phyloP scores from a whole-genome alignment of 2,113 vertebrate species.

The Nothocercus julius region DNA sequence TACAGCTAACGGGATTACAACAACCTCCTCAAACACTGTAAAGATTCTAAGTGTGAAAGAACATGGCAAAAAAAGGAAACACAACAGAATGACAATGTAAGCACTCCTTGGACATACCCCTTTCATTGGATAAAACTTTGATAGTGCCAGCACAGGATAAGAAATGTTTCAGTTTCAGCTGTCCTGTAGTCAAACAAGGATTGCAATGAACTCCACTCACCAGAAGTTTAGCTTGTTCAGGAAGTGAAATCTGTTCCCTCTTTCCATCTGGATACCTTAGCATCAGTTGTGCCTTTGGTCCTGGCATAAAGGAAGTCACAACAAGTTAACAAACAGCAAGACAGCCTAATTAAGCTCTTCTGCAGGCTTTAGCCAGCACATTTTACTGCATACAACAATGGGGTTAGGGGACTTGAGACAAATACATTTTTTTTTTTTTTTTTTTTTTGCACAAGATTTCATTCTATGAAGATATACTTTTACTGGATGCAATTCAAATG shows the following conservation, averaged over 20 bases:
- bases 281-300: conserved; percentile 98
- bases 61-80: background rate
- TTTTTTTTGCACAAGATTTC: background rate
- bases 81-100: background rate
- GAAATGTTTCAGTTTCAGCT: background rate
- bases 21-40: background rate
- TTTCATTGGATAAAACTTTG: fast-evolving
- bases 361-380: background rate
- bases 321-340: conserved; percentile 11
- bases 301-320: conserved; percentile 72
- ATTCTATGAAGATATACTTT: background rate
- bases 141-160: background rate
- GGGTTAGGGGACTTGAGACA: background rate
- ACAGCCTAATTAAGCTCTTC: background rate
- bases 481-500: background rate
- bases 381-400: background rate
- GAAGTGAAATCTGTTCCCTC: conserved; percentile 95
- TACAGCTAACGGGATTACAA: background rate
- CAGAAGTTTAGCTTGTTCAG: conserved; percentile 94
- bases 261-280: conserved; percentile 97
- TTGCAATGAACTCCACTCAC: conserved; percentile 77
- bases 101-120: background rate
- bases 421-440: background rate
- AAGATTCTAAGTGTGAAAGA: background rate
- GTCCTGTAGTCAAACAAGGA: background rate